phyloP scores from a whole-genome alignment of 2,888 invertebrate genomes.

The Noctua comes region DNA sequence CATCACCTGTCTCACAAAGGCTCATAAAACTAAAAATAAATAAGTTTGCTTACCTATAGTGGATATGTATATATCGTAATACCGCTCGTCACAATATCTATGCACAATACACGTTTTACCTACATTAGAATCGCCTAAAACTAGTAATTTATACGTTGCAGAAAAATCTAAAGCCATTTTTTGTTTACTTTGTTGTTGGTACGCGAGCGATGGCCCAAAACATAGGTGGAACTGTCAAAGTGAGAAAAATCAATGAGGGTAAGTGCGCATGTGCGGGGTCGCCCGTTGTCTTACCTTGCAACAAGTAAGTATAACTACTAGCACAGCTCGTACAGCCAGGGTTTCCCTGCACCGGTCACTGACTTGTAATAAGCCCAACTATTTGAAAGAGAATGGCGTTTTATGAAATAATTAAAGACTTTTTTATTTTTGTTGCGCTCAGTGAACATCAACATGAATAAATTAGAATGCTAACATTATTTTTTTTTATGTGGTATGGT shows the following conservation, averaged over 20 bases:
- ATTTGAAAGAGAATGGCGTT: conserved; percentile 43
- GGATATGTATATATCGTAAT: conserved; percentile 97
- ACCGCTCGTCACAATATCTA: conserved; percentile 96
- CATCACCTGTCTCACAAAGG: conserved; percentile 84
- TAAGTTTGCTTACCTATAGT: conserved; percentile 94
- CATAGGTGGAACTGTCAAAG: conserved; percentile 88
- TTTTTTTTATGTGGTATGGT: conserved; percentile 1
- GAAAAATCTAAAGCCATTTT: conserved; percentile 96
- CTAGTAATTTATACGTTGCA: conserved; percentile 96
- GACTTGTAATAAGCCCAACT: conserved; percentile 41
- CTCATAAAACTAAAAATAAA: conserved; percentile 82
- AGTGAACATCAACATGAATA: conserved; percentile 48
- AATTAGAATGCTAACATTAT: conserved; percentile 41
- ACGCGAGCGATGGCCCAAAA: conserved; percentile 85
- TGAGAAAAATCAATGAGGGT: conserved; percentile 88
- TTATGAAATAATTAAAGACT: conserved; percentile 40
- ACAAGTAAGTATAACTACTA: conserved; percentile 75
- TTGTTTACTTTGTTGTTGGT: conserved; percentile 86
- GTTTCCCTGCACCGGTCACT: conserved; percentile 56
- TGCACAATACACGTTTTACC: conserved; percentile 97
- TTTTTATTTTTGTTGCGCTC: conserved; percentile 45
- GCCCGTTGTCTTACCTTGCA: conserved; percentile 75
- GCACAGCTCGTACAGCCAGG: conserved; percentile 44
- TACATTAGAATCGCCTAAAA: conserved; percentile 96
- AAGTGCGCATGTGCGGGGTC: conserved; percentile 84